Evolutionary conservation across 1,140 invertebrate species (phyloP).

Genomic region (Drosophila serrata): DNA sequence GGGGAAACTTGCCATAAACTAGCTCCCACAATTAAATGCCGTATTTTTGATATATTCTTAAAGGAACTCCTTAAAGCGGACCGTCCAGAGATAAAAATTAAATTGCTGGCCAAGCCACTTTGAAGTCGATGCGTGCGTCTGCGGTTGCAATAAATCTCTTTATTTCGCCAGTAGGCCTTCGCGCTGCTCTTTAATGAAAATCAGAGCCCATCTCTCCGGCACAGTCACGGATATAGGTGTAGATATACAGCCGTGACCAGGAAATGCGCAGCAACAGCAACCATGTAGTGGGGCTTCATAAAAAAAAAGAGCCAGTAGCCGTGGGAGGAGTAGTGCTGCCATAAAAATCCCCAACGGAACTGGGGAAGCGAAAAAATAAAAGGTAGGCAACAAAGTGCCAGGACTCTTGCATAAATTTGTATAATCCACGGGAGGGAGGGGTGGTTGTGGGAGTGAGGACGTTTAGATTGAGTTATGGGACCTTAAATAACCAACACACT

Average conservation of each 20-base stretch:
- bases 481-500: slow-evolving; percentile 62
- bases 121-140: slow-evolving; percentile 56
- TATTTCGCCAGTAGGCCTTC: slow-evolving; percentile 32
- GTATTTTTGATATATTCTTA: slow-evolving; percentile 52
- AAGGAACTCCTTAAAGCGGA: slow-evolving; percentile 21
- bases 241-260: slow-evolving; percentile 6
- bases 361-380: slow-evolving; percentile 1
- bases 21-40: slow-evolving; percentile 42
- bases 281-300: slow-evolving; percentile 59
- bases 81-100: slow-evolving; percentile 33
- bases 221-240: neutral
- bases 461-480: slow-evolving; percentile 74
- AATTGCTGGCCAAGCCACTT: slow-evolving; percentile 63
- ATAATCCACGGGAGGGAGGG: slow-evolving; percentile 68
- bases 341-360: slow-evolving; percentile 58
- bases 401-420: slow-evolving; percentile 79
- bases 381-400: slow-evolving; percentile 59
- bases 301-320: slow-evolving; percentile 60
- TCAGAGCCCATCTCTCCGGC: slow-evolving; percentile 40
- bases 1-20: slow-evolving; percentile 29
- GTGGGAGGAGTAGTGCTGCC: slow-evolving; percentile 22
- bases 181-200: slow-evolving; percentile 68
- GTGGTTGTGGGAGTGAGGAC: slow-evolving; percentile 14
- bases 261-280: slow-evolving; percentile 65
- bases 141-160: slow-evolving; percentile 44